Conservation (phyloP, 2,888 invertebrate genomes). For the Branchellion lobata region DNA sequence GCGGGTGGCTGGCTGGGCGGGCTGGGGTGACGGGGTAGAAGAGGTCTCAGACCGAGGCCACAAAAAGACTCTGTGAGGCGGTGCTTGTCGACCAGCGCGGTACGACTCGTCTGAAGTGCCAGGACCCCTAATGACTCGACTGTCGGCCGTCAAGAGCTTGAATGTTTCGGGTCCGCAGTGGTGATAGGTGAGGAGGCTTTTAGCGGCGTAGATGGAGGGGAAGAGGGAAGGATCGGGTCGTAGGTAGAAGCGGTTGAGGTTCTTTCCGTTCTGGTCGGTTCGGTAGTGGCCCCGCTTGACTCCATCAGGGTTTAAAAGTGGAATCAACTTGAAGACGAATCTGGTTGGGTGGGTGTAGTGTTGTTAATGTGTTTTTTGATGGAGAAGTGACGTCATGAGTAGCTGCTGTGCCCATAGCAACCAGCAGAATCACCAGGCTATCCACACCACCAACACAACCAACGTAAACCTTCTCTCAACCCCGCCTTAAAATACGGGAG, state of each 20-base stretch:
- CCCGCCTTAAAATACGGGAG: no score
- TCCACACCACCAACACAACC: no score
- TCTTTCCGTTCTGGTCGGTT: constrained; percentile 82
- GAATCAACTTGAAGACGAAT: constrained; percentile 81
- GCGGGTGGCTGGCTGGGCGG: constrained; percentile 21
- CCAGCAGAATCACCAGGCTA: no score
- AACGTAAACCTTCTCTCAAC: no score
- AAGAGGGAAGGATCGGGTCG: constrained; percentile 75
- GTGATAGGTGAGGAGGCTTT: constrained; percentile 68
- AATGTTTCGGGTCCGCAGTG: constrained; percentile 54
- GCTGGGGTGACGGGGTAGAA: constrained; percentile 27
- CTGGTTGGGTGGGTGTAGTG: no score
- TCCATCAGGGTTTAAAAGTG: constrained; percentile 87
- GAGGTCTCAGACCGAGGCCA: not conserved
- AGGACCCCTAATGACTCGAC: not conserved
- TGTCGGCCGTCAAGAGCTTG: not conserved
- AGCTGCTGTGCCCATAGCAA: no score
- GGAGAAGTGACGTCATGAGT: no score
- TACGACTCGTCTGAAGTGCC: not conserved
- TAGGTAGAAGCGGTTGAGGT: constrained; percentile 82
- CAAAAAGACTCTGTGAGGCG: not conserved
- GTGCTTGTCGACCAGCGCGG: no score
- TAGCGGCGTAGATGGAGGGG: constrained; percentile 82
- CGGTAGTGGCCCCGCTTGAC: constrained; percentile 74
- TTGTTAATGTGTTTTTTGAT: no score